Evolutionary conservation across 1,140 invertebrate genomes (phyloP).

Genomic region (Drosophila santomea): DNA sequence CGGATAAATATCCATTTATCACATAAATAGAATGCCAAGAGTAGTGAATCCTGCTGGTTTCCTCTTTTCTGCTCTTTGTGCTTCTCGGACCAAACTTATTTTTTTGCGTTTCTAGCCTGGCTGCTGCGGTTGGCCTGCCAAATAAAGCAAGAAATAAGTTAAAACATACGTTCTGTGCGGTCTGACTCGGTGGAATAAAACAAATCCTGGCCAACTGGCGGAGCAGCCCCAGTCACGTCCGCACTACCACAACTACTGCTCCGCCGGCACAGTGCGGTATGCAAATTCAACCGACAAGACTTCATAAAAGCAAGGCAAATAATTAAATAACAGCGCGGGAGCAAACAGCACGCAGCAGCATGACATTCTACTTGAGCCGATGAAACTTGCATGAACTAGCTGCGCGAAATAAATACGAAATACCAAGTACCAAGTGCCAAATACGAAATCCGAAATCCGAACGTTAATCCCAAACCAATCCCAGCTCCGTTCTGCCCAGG

Average conservation of each 20-base stretch:
- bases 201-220: slow-evolving; percentile 7
- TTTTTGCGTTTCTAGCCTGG: slow-evolving; percentile 35
- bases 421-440: slow-evolving; percentile 1
- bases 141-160: slow-evolving; percentile 60
- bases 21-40: slow-evolving; percentile 44
- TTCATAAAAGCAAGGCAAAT: slow-evolving; percentile 62
- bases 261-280: slow-evolving; percentile 23
- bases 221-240: slow-evolving; percentile 45
- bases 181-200: slow-evolving; percentile 39
- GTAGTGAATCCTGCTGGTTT: slow-evolving; percentile 22
- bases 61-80: slow-evolving; percentile 4
- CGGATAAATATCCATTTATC: slow-evolving; percentile 70
- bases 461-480: slow-evolving; percentile 40
- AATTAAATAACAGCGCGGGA: slow-evolving; percentile 62
- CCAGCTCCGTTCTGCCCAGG: slow-evolving; percentile 47
- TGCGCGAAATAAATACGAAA: slow-evolving; percentile 42
- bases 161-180: slow-evolving; percentile 55
- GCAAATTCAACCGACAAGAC: slow-evolving; percentile 58
- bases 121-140: slow-evolving; percentile 42
- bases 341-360: slow-evolving; percentile 41
- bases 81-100: slow-evolving; percentile 31
- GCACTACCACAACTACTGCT: no score
- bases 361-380: slow-evolving; percentile 63
- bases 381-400: slow-evolving; percentile 64
- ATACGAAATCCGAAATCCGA: slow-evolving; percentile 21